Conservation (phyloP, 1,140 invertebrate species). For the Steinernema feltiae region DNA sequence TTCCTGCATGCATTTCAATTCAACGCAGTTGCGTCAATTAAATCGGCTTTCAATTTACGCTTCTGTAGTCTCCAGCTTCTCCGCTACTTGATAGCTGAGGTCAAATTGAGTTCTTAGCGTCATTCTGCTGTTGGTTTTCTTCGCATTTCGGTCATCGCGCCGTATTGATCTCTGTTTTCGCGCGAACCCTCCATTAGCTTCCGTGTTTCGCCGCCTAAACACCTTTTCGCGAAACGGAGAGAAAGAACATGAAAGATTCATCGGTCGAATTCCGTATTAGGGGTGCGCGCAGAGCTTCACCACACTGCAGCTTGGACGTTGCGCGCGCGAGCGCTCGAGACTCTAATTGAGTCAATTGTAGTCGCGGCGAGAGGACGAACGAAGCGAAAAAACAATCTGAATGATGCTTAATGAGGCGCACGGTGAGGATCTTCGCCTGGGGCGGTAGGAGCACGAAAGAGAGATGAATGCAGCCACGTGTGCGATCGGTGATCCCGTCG, state of each 20-base stretch:
- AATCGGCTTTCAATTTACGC: too few species aligned
- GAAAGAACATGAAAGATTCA: neutral
- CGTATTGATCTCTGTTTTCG: too few species aligned
- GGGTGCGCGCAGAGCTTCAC: neutral
- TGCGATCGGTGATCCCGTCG: neutral
- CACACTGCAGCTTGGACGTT: neutral
- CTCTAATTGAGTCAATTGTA: constrained; percentile 8
- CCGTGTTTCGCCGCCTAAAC: constrained; percentile 6
- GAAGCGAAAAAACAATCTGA: neutral
- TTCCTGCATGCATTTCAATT: too few species aligned
- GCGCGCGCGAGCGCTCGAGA: neutral
- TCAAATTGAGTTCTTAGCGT: too few species aligned
- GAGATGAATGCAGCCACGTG: neutral
- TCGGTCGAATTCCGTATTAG: neutral
- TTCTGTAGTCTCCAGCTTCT: too few species aligned
- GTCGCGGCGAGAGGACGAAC: neutral
- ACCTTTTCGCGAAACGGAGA: neutral
- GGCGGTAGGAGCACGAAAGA: neutral
- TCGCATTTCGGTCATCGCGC: too few species aligned
- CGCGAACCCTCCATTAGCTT: neutral
- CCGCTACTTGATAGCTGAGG: too few species aligned
- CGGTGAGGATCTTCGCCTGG: neutral
- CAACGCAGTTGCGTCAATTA: too few species aligned
- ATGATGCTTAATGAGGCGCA: constrained; percentile 4
- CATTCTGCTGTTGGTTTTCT: too few species aligned